These are phyloP conservation scores for Oryzaephilus surinamensis DNA, from an alignment of 1,140 invertebrate species.

Conservation along the genomic window DNA sequence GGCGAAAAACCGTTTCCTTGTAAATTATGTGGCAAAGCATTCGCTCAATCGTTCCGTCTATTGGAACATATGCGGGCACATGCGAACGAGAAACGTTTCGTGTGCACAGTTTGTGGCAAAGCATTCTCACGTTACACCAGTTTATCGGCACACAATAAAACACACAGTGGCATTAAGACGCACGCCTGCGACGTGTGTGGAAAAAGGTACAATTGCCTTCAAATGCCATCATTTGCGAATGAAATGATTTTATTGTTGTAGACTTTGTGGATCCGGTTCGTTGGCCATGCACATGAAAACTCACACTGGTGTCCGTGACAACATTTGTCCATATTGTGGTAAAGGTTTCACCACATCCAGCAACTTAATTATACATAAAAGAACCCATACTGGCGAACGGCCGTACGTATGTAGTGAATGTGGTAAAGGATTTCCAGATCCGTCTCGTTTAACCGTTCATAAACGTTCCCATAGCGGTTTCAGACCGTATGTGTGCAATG, in stretches of 20 bases:
- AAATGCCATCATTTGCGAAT: neutral
- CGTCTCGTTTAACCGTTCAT: constrained; percentile 41
- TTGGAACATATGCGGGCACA: constrained; percentile 51
- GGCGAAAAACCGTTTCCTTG: constrained; percentile 50
- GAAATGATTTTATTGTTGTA: constrained; percentile 12
- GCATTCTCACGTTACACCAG: constrained; percentile 34
- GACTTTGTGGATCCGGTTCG: constrained; percentile 30
- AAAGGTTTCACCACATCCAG: constrained; percentile 44
- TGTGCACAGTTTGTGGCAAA: constrained; percentile 46
- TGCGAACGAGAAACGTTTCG: constrained; percentile 49
- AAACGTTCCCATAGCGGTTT: constrained; percentile 50
- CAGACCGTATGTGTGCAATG: constrained; percentile 52
- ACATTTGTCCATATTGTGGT: constrained; percentile 58
- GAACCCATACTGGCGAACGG: constrained; percentile 41
- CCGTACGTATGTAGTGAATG: constrained; percentile 38
- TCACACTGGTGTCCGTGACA: constrained; percentile 60
- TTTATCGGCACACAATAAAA: constrained; percentile 35
- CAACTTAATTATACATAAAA: constrained; percentile 39
- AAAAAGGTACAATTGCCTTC: constrained; percentile 22
- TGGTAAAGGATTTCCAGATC: constrained; percentile 39
- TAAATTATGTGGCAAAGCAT: constrained; percentile 42
- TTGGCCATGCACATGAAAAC: constrained; percentile 50
- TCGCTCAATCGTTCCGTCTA: constrained; percentile 36
- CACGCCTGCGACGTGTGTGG: constrained; percentile 33
- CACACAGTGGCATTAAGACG: constrained; percentile 30